Evolutionary conservation across 2,888 invertebrate species (phyloP).

Genomic region (Tromatobia lineatoria): DNA sequence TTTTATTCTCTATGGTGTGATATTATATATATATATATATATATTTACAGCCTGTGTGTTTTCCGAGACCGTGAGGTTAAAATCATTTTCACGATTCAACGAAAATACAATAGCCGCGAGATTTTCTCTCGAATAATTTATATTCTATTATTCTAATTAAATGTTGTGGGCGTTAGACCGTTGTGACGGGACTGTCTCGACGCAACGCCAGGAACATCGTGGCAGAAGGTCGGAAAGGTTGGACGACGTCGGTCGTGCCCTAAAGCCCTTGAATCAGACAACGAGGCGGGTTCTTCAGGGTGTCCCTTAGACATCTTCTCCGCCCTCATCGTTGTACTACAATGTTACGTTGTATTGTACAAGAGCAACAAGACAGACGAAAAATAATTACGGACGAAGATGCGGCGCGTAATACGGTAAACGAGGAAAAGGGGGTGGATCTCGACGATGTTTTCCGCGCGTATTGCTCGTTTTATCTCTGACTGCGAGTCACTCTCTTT

Average conservation of each 20-base stretch:
- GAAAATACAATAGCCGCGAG: slow-evolving; percentile 44
- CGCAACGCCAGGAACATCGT: not conserved
- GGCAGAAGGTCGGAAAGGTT: slow-evolving; percentile 29
- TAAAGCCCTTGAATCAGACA: slow-evolving; percentile 45
- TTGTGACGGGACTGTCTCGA: slow-evolving; percentile 9
- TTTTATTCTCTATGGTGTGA: slow-evolving; percentile 10
- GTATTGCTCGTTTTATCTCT: slow-evolving; percentile 9
- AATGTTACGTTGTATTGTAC: slow-evolving; percentile 8
- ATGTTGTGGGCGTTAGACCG: slow-evolving; percentile 34
- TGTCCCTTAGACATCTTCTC: slow-evolving; percentile 52
- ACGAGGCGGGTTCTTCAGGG: slow-evolving; percentile 54
- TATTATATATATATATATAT: slow-evolving; percentile 6
- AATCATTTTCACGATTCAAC: not conserved
- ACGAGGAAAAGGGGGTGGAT: slow-evolving; percentile 39
- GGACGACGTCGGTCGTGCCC: slow-evolving; percentile 27
- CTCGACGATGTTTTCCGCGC: slow-evolving; percentile 34
- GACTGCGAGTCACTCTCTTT: slow-evolving; percentile 4
- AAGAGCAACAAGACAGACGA: slow-evolving; percentile 18
- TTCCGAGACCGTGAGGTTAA: not conserved
- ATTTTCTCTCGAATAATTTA: slow-evolving; percentile 52
- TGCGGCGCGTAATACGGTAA: slow-evolving; percentile 50
- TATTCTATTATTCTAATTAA: slow-evolving; percentile 68
- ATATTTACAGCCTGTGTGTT: not conserved
- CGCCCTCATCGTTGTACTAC: slow-evolving; percentile 6
- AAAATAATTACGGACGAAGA: slow-evolving; percentile 61